These are phyloP conservation scores for Casuarius casuarius DNA, from an alignment of 2,113 vertebrate genomes.

Conservation along the genomic window DNA sequence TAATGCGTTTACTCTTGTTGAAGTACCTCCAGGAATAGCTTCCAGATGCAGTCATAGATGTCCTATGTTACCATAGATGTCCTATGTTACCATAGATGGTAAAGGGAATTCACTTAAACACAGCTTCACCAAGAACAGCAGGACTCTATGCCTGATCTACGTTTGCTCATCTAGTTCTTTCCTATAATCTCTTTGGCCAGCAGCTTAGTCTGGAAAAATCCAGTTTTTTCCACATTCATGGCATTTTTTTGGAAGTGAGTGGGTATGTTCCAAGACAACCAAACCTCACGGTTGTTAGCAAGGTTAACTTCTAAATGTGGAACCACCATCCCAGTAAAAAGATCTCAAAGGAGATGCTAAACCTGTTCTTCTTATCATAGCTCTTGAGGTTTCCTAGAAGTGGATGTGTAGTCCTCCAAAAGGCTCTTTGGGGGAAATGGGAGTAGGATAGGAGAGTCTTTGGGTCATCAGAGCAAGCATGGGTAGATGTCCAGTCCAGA, in stretches of 20 bases:
- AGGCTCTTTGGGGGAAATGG: background rate
- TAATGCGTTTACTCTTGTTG: constrained; percentile 33
- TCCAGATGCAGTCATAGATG: constrained; percentile 63
- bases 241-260: background rate
- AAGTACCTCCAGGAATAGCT: constrained; percentile 58
- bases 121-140: constrained; percentile 28
- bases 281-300: background rate
- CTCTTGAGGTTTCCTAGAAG: background rate
- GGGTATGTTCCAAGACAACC: background rate
- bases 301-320: background rate
- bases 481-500: background rate
- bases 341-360: background rate
- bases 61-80: too few species aligned
- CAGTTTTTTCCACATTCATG: background rate
- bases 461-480: background rate
- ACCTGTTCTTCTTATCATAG: background rate
- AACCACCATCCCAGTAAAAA: background rate
- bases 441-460: background rate
- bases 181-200: background rate
- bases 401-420: background rate
- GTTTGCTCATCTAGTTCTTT: constrained; percentile 31
- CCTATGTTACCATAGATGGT: too few species aligned
- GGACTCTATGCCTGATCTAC: constrained; percentile 9
- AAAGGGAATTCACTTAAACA: constrained; percentile 43
- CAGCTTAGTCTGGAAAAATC: background rate